These are phyloP conservation scores for Phalangium opilio DNA, from an alignment of 2,888 invertebrate genomes.

Conservation along the genomic window DNA sequence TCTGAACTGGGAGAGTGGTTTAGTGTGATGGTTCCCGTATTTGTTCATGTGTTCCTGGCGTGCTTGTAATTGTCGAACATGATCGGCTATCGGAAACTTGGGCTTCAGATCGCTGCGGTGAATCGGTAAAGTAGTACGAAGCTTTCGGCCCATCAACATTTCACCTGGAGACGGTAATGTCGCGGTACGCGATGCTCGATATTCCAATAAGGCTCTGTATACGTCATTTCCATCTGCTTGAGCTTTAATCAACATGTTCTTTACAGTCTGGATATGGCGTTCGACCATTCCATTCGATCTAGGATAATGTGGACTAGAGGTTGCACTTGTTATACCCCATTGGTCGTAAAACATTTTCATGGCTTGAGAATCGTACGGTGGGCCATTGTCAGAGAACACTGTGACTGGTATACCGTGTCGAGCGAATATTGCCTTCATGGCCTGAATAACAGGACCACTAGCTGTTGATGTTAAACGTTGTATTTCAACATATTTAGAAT, in stretches of 20 bases:
- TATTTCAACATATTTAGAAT: constrained; percentile 5
- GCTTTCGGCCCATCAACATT: no score
- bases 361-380: constrained; percentile 1
- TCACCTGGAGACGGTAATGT: no score
- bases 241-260: constrained; percentile 4
- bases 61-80: no score
- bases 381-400: constrained; percentile 1
- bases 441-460: constrained; percentile 2
- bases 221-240: constrained; percentile 1
- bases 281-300: constrained; percentile 3
- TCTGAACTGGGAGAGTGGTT: no score
- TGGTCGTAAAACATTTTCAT: neutral
- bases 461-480: neutral
- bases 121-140: no score
- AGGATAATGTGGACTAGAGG: constrained; percentile 3
- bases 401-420: constrained; percentile 2
- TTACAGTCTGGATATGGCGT: constrained; percentile 1
- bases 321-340: constrained; percentile 1
- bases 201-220: constrained; percentile 4
- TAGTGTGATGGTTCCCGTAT: no score
- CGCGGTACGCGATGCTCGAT: neutral
- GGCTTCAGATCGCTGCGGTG: no score
- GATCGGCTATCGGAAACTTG: no score
- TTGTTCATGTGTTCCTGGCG: no score
- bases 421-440: constrained; percentile 5